Evolutionary conservation across 2,888 invertebrate genomes (phyloP), one percentile per base, ranked within the genome.

Genomic region (Cylindroiulus punctatus): DNA sequence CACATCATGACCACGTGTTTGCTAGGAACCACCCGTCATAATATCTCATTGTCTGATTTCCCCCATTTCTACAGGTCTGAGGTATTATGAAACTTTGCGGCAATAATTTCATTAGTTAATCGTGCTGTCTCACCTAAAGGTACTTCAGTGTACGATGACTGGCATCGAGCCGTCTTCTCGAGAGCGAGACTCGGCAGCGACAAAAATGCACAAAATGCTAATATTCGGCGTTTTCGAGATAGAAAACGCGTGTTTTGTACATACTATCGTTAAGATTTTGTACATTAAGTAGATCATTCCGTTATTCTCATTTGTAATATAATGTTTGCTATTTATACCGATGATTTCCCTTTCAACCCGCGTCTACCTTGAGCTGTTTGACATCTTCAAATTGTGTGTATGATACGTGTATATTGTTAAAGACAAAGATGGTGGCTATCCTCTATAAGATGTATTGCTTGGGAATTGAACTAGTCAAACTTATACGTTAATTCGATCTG

Each of bases 271-370:
- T 76, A 76, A 30, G 30, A 76, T 76, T 76, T 26, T 76, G 76
- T 76, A 76, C 76, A 76, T 76, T 76, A 76, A 76, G 76, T 76
- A 76, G 26, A 76, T 30, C 76, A 76, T 76, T 76, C 26, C 30
- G 76, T 76, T 76, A 76, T 76, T 30, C 30, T 76, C 76, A 76
- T 76, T 76, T 76, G 76, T 76, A 76, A 76, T 76, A 76, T 76
- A 76, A 76, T 76, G 76, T 76, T 76, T 76, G 65, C 76, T 76
- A 76, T 76, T 76, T 76, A 76, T 76, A 76, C 30, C 30, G 26
- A 76, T 76, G 26, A 76, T 76, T 76, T 76, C 76, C 14, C 76
- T 76, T 76, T 30, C 26, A 76, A 22, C 76, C 76, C 76, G 30
- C 30, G 30, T 76, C 76, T 30, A 76, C 76, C 76, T 76, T 76